phyloP scores from a whole-genome alignment of 2,797 vertebrate genomes.

The Phataginus tricuspis region DNA sequence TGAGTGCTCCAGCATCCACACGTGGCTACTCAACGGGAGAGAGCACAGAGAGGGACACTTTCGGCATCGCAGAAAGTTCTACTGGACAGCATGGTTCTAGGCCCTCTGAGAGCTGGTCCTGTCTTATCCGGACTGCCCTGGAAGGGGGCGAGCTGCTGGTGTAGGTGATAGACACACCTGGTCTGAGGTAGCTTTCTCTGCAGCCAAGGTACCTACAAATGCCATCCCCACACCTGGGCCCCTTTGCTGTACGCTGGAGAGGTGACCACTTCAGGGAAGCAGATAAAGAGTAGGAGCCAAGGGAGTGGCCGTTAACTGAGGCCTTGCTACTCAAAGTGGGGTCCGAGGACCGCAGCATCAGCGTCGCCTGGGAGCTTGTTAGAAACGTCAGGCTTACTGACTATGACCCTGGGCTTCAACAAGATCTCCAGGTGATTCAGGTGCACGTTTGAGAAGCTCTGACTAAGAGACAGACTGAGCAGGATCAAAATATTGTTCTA shows the following conservation, averaged over 20 bases:
- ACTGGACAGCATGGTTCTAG: background rate
- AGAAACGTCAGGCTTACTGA: background rate
- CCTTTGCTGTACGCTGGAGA: background rate
- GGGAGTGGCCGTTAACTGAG: background rate
- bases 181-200: background rate
- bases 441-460: slow-evolving; percentile 17
- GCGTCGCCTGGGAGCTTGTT: background rate
- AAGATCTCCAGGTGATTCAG: slow-evolving; percentile 16
- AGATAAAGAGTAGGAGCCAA: background rate
- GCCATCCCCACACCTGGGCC: background rate
- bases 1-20: background rate
- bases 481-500: slow-evolving; percentile 10
- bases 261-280: background rate
- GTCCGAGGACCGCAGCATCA: background rate
- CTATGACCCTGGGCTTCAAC: slow-evolving; percentile 10
- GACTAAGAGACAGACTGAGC: slow-evolving; percentile 33
- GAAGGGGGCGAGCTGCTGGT: background rate
- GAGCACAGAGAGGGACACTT: too few relatives aligned
- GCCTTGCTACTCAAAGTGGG: background rate
- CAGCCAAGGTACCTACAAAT: background rate
- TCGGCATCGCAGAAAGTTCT: background rate
- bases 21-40: background rate
- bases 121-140: background rate
- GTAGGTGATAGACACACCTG: background rate
- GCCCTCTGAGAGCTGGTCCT: background rate